phyloP scores from a whole-genome alignment of 1,140 invertebrate species.

The Choristoneura fumiferana region DNA sequence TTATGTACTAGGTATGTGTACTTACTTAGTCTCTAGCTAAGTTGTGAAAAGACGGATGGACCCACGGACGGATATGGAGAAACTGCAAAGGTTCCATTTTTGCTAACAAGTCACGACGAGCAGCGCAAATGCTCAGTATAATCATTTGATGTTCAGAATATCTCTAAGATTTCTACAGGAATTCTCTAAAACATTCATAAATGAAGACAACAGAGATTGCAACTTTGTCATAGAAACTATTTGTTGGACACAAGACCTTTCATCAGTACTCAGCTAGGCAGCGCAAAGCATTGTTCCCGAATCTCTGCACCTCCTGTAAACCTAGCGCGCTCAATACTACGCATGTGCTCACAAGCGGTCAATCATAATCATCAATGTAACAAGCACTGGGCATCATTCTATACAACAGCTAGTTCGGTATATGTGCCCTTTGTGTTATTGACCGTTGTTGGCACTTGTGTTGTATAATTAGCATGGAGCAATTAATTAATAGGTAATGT shows the following conservation, averaged over 20 bases:
- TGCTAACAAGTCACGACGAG: too few species aligned
- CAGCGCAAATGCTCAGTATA: too few species aligned
- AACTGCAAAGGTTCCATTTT: too few species aligned
- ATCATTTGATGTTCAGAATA: too few species aligned
- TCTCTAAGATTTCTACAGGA: too few species aligned
- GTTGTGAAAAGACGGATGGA: too few species aligned
- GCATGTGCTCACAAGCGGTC: conserved; percentile 40
- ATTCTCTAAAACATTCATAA: too few species aligned
- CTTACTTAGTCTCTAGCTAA: too few species aligned
- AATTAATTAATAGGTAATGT: conserved; percentile 69
- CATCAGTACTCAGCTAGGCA: conserved; percentile 43
- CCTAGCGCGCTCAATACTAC: conserved; percentile 43
- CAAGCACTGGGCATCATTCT: conserved; percentile 27
- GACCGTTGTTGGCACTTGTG: conserved; percentile 57
- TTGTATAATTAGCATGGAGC: conserved; percentile 65
- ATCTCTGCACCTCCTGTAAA: conserved; percentile 62
- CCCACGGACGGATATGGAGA: too few species aligned
- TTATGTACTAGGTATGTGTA: too few species aligned
- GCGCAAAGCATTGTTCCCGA: conserved; percentile 57
- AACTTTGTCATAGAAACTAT: conserved; percentile 55
- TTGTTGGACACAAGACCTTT: conserved; percentile 45
- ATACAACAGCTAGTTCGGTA: conserved; percentile 29
- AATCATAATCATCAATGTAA: conserved; percentile 41
- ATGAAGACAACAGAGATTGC: conserved; percentile 21
- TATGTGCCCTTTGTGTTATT: conserved; percentile 47